Base-by-base conservation (phyloP, 1,140 invertebrate species). In the Gryon sp. region DNA sequence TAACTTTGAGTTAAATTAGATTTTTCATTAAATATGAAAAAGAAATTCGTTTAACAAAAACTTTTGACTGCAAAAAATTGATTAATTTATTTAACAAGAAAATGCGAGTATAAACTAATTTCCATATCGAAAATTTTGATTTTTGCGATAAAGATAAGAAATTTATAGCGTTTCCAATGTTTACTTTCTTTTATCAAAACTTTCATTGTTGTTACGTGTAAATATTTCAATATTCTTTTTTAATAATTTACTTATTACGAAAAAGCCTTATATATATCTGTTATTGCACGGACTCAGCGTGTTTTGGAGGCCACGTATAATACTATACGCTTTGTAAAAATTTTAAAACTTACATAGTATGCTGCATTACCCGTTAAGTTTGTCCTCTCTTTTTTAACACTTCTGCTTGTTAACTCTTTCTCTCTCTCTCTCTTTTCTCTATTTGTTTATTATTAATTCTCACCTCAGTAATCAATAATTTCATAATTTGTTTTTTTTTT, bases 231-330 rank as follows among this genome's bases (percentile, higher is more conserved):
- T 72, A 75, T 38, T 63, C 73, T 41, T 32, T 72, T 57, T 59
- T 72, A 3, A 34, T n/a, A 2, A 5, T 1, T 78, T 78, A 80
- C 68, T 80, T 81, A 80, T 55, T 80, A 81, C 81, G 57, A 69
- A 75, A 83, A 83, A 81, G 81, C 72, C 79, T 79, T 82, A 82
- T 82, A 83, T 63, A 80, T 81, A 78, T 80, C 84, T 79, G 62
- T 48, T 76, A 75, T 72, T 78, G 62, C 81, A 80, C 74, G 80
- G 73, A 84, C 76, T 80, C 68, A 72, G 36, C 50, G 50, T 77
- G 32, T 80, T 80, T 70, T 63, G 74, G 68, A 79, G 70, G 77
- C 69, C 62, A 62, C 73, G 68, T 80, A 52, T 34, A 12, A 81
- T 78, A 79, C 66, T 77, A 80, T 75, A 80, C 73, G 57, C 69